Conservation (phyloP, 2,113 vertebrate genomes). For the Copsychus sechellarum region DNA sequence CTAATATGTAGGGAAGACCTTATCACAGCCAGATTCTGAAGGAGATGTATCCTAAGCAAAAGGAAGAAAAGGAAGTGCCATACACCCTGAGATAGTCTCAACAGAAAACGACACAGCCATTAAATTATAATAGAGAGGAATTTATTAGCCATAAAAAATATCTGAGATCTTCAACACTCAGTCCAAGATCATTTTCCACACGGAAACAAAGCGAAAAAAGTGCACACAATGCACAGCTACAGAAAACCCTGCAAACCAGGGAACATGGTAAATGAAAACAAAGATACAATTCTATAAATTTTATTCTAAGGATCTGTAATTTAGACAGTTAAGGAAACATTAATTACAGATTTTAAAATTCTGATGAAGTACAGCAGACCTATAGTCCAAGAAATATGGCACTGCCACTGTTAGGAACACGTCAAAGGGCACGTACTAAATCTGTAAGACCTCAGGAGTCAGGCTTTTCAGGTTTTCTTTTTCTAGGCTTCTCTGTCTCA, state of each 20-base stretch:
- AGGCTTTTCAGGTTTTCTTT: background rate
- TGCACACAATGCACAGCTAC: background rate
- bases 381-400: background rate
- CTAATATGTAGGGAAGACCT: background rate
- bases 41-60: background rate
- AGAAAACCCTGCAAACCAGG: background rate
- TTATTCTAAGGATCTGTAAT: background rate
- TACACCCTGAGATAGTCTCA: background rate
- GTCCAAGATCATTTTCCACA: background rate
- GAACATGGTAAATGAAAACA: background rate
- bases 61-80: background rate
- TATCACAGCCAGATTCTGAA: background rate
- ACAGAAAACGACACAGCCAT: background rate
- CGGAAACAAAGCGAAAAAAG: background rate
- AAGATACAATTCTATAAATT: background rate
- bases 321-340: background rate
- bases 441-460: background rate
- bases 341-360: background rate
- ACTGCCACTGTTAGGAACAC: background rate
- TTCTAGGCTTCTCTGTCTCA: background rate
- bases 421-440: background rate
- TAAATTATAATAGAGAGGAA: background rate
- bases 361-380: background rate
- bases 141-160: background rate
- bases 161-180: background rate